Conservation (phyloP, 2,113 vertebrate genomes). For the Pseudolaguvia tuberculata region DNA sequence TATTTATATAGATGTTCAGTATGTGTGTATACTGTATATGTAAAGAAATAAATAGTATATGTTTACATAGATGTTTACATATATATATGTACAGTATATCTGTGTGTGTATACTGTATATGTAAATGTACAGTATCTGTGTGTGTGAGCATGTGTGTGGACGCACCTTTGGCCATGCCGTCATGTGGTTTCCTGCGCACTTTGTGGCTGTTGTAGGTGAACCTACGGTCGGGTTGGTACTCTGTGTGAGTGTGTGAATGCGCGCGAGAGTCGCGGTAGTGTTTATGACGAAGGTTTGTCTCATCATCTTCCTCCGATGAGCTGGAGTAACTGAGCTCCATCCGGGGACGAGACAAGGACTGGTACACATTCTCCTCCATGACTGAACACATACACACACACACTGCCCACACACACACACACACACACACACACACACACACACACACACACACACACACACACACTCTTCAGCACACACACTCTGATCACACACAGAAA, state of each 20-base stretch:
- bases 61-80: neutral
- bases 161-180: constrained; percentile 74
- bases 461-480: constrained; percentile 14
- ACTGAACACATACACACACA: constrained; percentile 46
- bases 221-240: constrained; percentile 78
- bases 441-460: constrained; percentile 18
- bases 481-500: constrained; percentile 13
- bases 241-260: constrained; percentile 70
- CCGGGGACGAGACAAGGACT: constrained; percentile 80
- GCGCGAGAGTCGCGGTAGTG: constrained; percentile 73
- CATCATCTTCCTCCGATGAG: constrained; percentile 85
- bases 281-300: constrained; percentile 75
- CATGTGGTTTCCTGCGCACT: constrained; percentile 73
- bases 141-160: neutral
- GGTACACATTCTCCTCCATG: constrained; percentile 88
- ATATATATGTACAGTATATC: too few relatives aligned
- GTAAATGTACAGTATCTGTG: too few relatives aligned
- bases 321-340: constrained; percentile 83
- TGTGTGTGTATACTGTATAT: too few relatives aligned
- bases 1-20: neutral
- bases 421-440: constrained; percentile 26
- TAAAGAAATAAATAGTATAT: neutral
- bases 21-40: neutral
- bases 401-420: constrained; percentile 28
- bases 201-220: constrained; percentile 80